Percentiles rank a stretch among this genome's conserved stretches.
phyloP scores from a whole-genome alignment of 2,888 invertebrate species.

The Coelinius sp. region DNA sequence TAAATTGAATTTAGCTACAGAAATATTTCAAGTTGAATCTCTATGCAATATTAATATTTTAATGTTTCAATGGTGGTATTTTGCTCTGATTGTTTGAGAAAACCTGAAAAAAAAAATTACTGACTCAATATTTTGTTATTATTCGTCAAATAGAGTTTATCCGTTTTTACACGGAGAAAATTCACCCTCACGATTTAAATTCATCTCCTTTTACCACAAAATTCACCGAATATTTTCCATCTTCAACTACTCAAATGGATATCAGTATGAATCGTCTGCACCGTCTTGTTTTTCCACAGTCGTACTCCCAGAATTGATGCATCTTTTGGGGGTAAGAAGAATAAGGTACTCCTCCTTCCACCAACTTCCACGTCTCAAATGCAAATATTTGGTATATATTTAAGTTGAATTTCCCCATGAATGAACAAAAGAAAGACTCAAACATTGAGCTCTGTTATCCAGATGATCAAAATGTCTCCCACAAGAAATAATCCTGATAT shows the following conservation, averaged over 20 bases:
- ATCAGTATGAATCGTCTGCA: background rate
- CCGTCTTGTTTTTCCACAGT: background rate
- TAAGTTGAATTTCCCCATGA: background rate
- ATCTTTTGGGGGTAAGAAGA: background rate
- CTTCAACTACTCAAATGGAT: background rate
- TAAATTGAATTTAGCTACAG: background rate
- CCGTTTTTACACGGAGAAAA: no score
- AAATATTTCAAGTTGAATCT: no score
- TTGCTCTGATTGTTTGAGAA: no score
- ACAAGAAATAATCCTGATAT: background rate
- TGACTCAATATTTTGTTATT: no score
- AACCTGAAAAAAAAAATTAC: no score
- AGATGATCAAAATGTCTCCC: background rate
- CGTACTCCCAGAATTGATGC: background rate
- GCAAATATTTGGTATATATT: constrained; percentile 3
- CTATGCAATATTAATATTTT: no score
- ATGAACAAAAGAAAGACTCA: background rate
- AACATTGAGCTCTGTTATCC: background rate
- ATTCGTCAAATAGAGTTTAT: no score
- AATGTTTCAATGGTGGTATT: no score
- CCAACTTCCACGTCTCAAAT: background rate
- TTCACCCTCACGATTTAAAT: no score
- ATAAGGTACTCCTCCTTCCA: background rate
- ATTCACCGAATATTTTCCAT: no score
- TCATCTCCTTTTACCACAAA: no score